Base-by-base conservation (phyloP, 1,140 invertebrate species). In the Drosophila saltans region DNA sequence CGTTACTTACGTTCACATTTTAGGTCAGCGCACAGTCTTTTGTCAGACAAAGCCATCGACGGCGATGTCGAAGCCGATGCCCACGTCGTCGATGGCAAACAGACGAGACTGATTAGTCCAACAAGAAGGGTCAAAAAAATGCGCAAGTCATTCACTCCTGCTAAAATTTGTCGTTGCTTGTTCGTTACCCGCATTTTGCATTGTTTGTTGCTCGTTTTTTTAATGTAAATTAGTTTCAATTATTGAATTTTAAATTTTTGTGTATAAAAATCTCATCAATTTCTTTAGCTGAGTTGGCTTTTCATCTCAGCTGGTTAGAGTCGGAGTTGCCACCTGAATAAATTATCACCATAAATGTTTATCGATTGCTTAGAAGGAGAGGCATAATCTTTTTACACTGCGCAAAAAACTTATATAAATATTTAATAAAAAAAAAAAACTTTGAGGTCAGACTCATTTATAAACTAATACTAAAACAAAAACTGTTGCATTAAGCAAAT, bases 21-120 rank as follows among this genome's bases (percentile, higher is more conserved):
- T 74, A 92, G 91, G 92, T 95, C 93, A 80, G 91, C 94, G 93
- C 94, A 95, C 92, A 94, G 93, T 83, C 94, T 93, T 77, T 94
- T 94, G 85, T 95, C 93, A 24, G 95, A 95, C 68, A 95, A 93
- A 72, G 90, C 78, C 64, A 28, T 4, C 7, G 60, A 59, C 30
- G 41, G 9, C 16, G 59, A 36, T 24, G 74, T 72, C 74, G 59
- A 41, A 16, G 74, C 74, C 74, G 59, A 41, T 16, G 74, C 74
- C 74, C 81, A 92, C 81, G 86, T 90, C 67, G 73, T 73, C 45
- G 45, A 52, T 52, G 45, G 69, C 81, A 75, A 75, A 82, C 74
- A 88, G 67, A 75, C 55, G 65, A 91, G 70, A 76, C 69, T 41
- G 30, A 43, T 28, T n/a, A 88, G 43, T 36, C 57, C 41, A 26